Evolutionary conservation across 2,113 vertebrate species (phyloP).

Genomic region (Sylvietta virens): DNA sequence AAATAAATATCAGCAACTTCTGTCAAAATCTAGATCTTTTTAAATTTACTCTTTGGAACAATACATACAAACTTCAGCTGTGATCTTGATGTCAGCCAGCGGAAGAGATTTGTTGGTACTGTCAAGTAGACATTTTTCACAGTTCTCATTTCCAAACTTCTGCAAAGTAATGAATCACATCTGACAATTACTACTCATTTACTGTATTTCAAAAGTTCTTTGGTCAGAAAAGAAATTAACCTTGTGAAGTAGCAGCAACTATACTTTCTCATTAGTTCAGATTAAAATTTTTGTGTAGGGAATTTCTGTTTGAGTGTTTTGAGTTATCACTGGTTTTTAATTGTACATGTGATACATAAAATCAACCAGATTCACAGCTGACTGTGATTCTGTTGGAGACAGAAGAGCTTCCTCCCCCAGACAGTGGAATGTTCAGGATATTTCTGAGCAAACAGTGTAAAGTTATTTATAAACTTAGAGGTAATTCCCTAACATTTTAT

Average conservation of each 20-base stretch:
- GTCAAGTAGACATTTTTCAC: constrained; percentile 48
- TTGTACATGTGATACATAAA: background rate
- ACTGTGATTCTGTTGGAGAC: background rate
- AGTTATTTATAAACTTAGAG: background rate
- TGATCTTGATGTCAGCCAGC: background rate
- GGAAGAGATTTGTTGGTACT: background rate
- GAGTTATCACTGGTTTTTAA: background rate
- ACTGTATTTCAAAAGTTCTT: background rate
- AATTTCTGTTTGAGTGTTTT: background rate
- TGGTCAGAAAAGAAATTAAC: background rate
- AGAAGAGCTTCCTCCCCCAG: background rate
- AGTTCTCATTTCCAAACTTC: constrained; percentile 40
- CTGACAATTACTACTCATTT: constrained; percentile 18
- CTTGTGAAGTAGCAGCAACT: background rate
- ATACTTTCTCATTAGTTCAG: background rate
- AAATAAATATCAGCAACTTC: background rate
- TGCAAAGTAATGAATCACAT: constrained; percentile 52
- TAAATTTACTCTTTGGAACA: constrained; percentile 26
- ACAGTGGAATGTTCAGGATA: background rate
- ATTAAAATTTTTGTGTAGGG: background rate
- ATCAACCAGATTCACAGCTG: background rate
- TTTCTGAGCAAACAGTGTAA: background rate
- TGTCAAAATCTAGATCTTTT: background rate
- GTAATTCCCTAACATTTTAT: background rate
- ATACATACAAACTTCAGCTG: constrained; percentile 8